Evolutionary conservation across 2,888 invertebrate species (phyloP), one percentile per base, ranked within the genome.

Genomic region (Graphium colonna): DNA sequence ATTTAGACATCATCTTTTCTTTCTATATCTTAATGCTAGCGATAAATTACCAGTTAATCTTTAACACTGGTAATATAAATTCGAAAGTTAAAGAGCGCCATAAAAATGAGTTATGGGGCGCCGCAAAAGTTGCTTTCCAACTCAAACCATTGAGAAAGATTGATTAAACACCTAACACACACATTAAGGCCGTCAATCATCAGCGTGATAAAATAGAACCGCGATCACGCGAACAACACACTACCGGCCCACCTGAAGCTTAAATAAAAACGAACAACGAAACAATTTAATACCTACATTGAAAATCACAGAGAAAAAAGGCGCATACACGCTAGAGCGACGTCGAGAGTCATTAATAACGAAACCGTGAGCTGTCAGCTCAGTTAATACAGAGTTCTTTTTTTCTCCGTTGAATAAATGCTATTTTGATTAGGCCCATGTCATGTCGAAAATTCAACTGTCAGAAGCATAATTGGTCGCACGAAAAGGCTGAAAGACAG

Each of bases 391-490:
- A 78, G 77, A 78, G 79, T 79, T 84, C 85, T 84, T 79, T 85
- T 85, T 83, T 86, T 81, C 79, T 12, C 12, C n/a, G 36, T 36
- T 36, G 36, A 78, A 85, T 85, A 87, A 90, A 89, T 82, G 87
- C 79, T 90, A 86, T 90, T 89, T 90, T 90, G 91, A 91, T 91
- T 91, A 91, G 90, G 91, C 91, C 90, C 86, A 85, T 84, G 90
- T 90, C 90, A 88, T 86, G 87, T 89, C 80, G 79, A 82, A 88
- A 86, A 88, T 85, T 90, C 81, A 89, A 82, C 90, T 91, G 91
- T 91, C 90, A 88, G 79, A 86, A 85, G 72, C 80, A 79, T 90
- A 90, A 91, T 91, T 91, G 90, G 90, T 86, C 80, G 76, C 78
- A 77, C 73, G 79, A 75, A 82, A 77, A 75, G 76, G 69, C 70